phyloP scores from a whole-genome alignment of 1,140 invertebrate species.

The Hypothenemus hampei region DNA sequence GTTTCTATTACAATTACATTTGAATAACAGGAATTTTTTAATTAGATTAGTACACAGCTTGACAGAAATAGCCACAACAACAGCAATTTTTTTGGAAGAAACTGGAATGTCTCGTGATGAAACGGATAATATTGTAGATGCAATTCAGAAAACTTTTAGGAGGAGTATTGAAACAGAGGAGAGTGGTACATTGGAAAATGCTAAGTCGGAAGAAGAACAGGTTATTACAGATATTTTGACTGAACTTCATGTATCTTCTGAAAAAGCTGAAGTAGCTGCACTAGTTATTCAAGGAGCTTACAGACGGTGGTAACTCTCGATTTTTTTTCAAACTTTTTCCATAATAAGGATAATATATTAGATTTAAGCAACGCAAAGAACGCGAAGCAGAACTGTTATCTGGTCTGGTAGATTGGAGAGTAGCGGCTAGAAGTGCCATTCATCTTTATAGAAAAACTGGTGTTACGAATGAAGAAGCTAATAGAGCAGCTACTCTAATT shows the following conservation, averaged over 20 bases:
- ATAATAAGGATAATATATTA: not conserved
- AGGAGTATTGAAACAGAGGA: conserved; percentile 31
- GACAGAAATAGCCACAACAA: conserved; percentile 44
- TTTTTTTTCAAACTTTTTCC: conserved; percentile 8
- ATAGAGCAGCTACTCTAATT: conserved; percentile 45
- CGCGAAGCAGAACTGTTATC: conserved; percentile 33
- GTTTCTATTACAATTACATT: not conserved
- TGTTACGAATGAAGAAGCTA: conserved; percentile 45
- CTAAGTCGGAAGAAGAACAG: conserved; percentile 28
- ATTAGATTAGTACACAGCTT: conserved; percentile 48
- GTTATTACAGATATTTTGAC: conserved; percentile 29
- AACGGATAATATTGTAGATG: conserved; percentile 44
- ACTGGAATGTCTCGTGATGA: conserved; percentile 46
- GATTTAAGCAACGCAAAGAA: conserved; percentile 34
- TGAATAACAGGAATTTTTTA: not conserved
- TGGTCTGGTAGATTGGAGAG: conserved; percentile 48
- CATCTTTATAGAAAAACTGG: conserved; percentile 46
- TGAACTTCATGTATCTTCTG: conserved; percentile 23
- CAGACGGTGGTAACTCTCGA: conserved; percentile 3
- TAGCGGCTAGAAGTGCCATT: conserved; percentile 46
- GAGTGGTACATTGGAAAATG: not conserved
- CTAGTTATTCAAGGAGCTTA: conserved; percentile 35
- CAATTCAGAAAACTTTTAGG: conserved; percentile 47
- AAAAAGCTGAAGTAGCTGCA: conserved; percentile 46
- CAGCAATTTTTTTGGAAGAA: conserved; percentile 43